phyloP scores from a whole-genome alignment of 23 tunicate species.

The Ciona savignyi region DNA sequence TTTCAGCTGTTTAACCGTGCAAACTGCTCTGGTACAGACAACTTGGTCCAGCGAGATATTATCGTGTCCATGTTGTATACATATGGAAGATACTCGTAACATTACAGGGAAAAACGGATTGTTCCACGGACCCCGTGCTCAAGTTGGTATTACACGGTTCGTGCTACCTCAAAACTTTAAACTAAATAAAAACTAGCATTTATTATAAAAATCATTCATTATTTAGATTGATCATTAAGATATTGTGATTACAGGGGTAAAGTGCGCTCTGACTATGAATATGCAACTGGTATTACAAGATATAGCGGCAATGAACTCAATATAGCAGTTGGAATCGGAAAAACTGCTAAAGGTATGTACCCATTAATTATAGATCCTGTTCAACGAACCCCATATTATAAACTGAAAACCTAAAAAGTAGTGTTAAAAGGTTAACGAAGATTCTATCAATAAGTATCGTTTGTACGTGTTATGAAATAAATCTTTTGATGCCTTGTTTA shows the following conservation, averaged over 20 bases:
- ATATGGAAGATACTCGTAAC: slow-evolving; percentile 46
- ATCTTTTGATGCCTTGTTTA: too few relatives aligned
- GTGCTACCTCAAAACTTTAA: too few relatives aligned
- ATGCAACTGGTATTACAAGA: slow-evolving; percentile 62
- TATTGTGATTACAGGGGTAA: slow-evolving; percentile 84
- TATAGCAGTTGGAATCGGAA: slow-evolving; percentile 62
- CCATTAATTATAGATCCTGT: too few relatives aligned
- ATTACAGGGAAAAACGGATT: slow-evolving; percentile 53
- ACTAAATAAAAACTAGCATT: too few relatives aligned
- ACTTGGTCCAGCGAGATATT: slow-evolving; percentile 47
- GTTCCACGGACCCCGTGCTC: slow-evolving; percentile 76
- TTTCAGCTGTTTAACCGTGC: slow-evolving; percentile 77
- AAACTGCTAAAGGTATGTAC: slow-evolving; percentile 70
- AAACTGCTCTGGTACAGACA: slow-evolving; percentile 51
- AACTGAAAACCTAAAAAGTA: too few relatives aligned
- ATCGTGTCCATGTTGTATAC: slow-evolving; percentile 40
- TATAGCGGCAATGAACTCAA: slow-evolving; percentile 72
- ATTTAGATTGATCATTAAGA: too few relatives aligned
- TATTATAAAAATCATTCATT: too few relatives aligned
- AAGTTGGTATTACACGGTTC: slow-evolving; percentile 78
- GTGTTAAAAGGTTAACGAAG: too few relatives aligned
- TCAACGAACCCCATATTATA: too few relatives aligned
- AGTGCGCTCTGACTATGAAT: slow-evolving; percentile 73
- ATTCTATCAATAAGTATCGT: too few relatives aligned
- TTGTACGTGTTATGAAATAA: too few relatives aligned